A percentile compares a stretch with the other conserved stretches of the same genome.
These are phyloP conservation scores for Polietes domitor DNA, from an alignment of 2,888 invertebrate species.

Conservation along the genomic window DNA sequence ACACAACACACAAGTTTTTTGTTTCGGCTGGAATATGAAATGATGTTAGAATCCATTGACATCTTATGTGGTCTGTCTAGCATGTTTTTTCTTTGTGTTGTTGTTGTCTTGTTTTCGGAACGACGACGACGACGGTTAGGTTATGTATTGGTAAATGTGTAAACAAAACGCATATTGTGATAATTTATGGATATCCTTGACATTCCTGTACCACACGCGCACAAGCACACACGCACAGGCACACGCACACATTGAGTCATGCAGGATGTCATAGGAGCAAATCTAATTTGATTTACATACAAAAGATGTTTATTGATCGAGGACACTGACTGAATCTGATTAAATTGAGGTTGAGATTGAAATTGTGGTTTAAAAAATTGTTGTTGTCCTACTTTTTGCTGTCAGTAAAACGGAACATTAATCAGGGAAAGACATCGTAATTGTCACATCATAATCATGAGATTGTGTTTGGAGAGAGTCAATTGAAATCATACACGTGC, in stretches of 20 bases:
- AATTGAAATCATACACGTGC: no score
- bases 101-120: conserved; percentile 3
- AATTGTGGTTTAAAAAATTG: neutral
- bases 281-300: conserved; percentile 10
- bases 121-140: neutral
- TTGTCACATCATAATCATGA: no score
- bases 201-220: neutral
- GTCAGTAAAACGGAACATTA: no score
- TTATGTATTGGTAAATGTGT: conserved; percentile 4
- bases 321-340: neutral
- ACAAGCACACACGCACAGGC: conserved; percentile 6
- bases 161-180: conserved; percentile 41
- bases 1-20: neutral
- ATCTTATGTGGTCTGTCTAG: conserved; percentile 8
- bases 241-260: neutral
- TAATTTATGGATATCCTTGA: conserved; percentile 45
- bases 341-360: neutral
- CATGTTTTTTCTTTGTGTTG: neutral
- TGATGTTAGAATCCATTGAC: conserved; percentile 14
- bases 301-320: neutral
- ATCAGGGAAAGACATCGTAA: no score
- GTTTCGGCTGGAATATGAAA: conserved; percentile 10
- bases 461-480: no score
- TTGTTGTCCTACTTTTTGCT: no score
- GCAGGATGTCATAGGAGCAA: neutral